Evolutionary conservation across 2,888 invertebrate species (phyloP).

Genomic region (Andrena praecox): DNA sequence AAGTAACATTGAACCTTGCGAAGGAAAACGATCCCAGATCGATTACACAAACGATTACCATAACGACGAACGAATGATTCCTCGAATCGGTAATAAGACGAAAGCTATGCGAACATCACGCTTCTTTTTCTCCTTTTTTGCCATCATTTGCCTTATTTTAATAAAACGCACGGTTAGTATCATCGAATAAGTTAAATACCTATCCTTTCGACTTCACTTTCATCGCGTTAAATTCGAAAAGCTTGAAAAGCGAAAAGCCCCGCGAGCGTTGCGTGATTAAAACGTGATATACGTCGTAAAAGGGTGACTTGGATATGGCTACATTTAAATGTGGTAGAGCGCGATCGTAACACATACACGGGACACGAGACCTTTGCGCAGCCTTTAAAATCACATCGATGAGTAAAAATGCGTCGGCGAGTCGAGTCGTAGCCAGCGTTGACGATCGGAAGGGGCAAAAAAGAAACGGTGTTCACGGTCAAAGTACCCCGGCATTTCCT

Average conservation of each 20-base stretch:
- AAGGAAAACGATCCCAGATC: slow-evolving; percentile 64
- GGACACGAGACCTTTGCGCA: slow-evolving; percentile 81
- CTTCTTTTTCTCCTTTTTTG: slow-evolving; percentile 23
- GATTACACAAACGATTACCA: slow-evolving; percentile 48
- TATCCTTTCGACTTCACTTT: slow-evolving; percentile 27
- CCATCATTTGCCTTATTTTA: slow-evolving; percentile 20
- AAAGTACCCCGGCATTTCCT: slow-evolving; percentile 59
- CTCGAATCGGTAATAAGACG: slow-evolving; percentile 40
- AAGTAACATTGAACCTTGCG: slow-evolving; percentile 65
- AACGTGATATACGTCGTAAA: slow-evolving; percentile 75
- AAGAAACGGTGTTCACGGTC: slow-evolving; percentile 35
- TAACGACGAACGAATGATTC: slow-evolving; percentile 44
- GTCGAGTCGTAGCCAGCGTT: slow-evolving; percentile 63
- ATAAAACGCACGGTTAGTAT: slow-evolving; percentile 55
- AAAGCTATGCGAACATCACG: slow-evolving; percentile 55
- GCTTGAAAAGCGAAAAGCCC: slow-evolving; percentile 73
- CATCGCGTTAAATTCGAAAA: slow-evolving; percentile 60
- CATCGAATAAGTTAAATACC: slow-evolving; percentile 62
- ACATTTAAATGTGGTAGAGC: slow-evolving; percentile 77
- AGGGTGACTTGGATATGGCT: slow-evolving; percentile 75
- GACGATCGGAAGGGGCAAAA: slow-evolving; percentile 3
- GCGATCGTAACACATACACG: slow-evolving; percentile 82
- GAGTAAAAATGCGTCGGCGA: slow-evolving; percentile 74
- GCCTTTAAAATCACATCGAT: slow-evolving; percentile 83
- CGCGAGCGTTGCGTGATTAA: slow-evolving; percentile 64